phyloP scores from a whole-genome alignment of 2,113 vertebrate species.

The Aphyosemion australe region DNA sequence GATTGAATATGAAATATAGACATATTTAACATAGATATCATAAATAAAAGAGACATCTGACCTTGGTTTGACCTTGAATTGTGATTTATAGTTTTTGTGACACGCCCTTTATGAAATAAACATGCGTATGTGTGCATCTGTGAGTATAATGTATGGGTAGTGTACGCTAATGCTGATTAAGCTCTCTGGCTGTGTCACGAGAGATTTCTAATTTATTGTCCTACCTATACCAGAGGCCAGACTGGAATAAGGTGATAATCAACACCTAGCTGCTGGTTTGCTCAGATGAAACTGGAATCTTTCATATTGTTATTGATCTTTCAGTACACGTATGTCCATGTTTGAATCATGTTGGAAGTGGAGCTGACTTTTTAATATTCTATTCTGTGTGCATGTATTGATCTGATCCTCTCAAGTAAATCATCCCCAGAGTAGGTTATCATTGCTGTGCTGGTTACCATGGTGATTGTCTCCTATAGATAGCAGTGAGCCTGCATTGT shows the following conservation, averaged over 20 bases:
- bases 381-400: not conserved
- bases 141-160: too few relatives aligned
- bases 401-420: not conserved
- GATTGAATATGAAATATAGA: too few relatives aligned
- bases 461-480: not conserved
- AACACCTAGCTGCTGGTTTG: not conserved
- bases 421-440: not conserved
- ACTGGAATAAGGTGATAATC: not conserved
- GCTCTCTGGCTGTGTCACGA: too few relatives aligned
- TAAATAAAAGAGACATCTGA: too few relatives aligned
- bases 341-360: not conserved
- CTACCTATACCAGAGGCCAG: too few relatives aligned
- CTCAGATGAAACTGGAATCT: too few relatives aligned
- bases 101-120: too few relatives aligned
- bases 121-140: too few relatives aligned
- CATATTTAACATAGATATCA: too few relatives aligned
- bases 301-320: not conserved
- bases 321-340: not conserved
- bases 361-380: not conserved
- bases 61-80: not conserved
- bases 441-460: not conserved
- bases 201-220: too few relatives aligned
- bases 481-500: not conserved
- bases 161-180: too few relatives aligned
- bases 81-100: not conserved